Percentiles rank a stretch among this genome's conserved stretches.
These are phyloP conservation scores for Danaus chrysippus DNA, from an alignment of 2,888 invertebrate genomes.

Conservation along the genomic window DNA sequence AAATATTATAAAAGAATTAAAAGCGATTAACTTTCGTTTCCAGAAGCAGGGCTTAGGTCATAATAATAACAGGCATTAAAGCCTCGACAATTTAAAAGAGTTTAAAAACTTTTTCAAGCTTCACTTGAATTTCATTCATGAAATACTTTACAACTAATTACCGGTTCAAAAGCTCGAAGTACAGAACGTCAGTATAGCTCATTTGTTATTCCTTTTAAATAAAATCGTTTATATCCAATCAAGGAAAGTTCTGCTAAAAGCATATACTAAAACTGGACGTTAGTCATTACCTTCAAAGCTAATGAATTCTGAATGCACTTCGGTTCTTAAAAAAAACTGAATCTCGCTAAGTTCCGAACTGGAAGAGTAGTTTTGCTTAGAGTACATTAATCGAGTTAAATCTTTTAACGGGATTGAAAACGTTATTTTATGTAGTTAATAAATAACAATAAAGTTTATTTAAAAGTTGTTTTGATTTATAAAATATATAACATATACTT, in stretches of 20 bases:
- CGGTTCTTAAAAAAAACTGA: slow-evolving; percentile 68
- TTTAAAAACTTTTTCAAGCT: not conserved
- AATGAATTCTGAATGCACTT: slow-evolving; percentile 71
- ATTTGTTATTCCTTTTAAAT: slow-evolving; percentile 11
- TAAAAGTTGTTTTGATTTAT: too few species aligned
- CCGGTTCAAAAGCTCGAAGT: not conserved
- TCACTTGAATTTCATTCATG: not conserved
- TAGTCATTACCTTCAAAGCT: slow-evolving; percentile 55
- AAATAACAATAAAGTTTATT: too few species aligned
- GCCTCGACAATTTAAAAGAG: not conserved
- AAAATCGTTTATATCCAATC: slow-evolving; percentile 22
- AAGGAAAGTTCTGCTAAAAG: slow-evolving; percentile 22
- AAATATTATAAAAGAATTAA: not conserved
- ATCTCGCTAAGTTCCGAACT: slow-evolving; percentile 61
- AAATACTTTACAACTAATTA: slow-evolving; percentile 9
- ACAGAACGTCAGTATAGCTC: not conserved
- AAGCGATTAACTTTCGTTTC: not conserved
- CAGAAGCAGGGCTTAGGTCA: not conserved
- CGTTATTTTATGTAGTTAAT: too few species aligned
- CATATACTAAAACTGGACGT: slow-evolving; percentile 40
- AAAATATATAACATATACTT: too few species aligned
- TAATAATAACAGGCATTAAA: not conserved
- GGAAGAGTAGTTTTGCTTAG: slow-evolving; percentile 66
- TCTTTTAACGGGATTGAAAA: too few species aligned
- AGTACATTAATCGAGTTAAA: slow-evolving; percentile 69